Evolutionary conservation across 1,140 invertebrate genomes (phyloP), one percentile per base, ranked within the genome.

Genomic region (Polypedilum pembai): DNA sequence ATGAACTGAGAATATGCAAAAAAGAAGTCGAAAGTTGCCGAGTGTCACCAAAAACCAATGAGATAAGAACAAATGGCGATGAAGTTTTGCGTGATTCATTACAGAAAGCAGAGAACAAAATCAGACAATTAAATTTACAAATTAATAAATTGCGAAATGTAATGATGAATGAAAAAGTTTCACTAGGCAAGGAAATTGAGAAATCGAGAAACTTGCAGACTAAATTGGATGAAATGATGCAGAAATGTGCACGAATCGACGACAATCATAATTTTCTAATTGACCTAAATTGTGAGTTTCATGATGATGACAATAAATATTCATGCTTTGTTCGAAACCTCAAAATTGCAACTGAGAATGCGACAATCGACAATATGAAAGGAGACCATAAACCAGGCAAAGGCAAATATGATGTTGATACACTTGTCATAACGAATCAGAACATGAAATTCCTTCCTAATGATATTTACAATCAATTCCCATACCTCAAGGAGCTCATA

Each of bases 111-210:
- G 45, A 56, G 12, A 56, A 4, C 3, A 56, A 56, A 56, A 56
- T 56, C n/a, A 56, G n/a, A n/a, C 45, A 56, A 56, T 56, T 56
- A 56, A 56, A 56, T 56, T n/a, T 56, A 4, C 45, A 56, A n/a
- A 12, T 56, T n/a, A 56, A 56, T 56, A 56, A 56, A n/a, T n/a
- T 56, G 12, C 12, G 45, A 56, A 56, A 56, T 56, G 45, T 12
- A 56, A 1, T 56, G 3, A 56, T 15, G 4, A 12, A 12, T 15
- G 45, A 56, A 15, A 56, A 56, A 56, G 12, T 4, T n/a, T n/a
- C 15, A n/a, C 15, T 56, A 15, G n/a, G 12, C 12, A 56, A 56
- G 12, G 8, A 56, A 15, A n/a, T 56, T 56, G 45, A 56, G n/a
- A 56, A 56, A 56, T 56, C 45, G n/a, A 56, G n/a, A n/a, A 56